Percentiles rank a stretch among this genome's conserved stretches.
These are phyloP conservation scores for Coleophora flavipennella DNA, from an alignment of 2,888 invertebrate species.

Conservation along the genomic window DNA sequence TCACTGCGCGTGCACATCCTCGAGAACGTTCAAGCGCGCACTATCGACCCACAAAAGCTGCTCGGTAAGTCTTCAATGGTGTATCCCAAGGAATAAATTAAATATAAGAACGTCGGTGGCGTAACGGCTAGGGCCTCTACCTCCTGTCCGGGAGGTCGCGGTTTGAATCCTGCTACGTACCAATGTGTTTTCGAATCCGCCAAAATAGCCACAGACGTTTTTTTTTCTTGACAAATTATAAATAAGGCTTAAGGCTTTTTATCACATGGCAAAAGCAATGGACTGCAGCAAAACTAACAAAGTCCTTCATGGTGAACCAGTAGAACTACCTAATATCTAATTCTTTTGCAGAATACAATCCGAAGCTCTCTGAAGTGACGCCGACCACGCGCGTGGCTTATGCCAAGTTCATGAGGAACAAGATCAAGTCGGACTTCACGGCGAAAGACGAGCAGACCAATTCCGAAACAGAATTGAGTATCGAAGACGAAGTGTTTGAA, in stretches of 20 bases:
- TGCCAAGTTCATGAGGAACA: slow-evolving; percentile 88
- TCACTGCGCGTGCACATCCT: slow-evolving; percentile 81
- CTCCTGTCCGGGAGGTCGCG: too few species aligned
- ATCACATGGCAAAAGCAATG: not conserved
- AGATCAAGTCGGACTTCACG: slow-evolving; percentile 73
- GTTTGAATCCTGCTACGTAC: too few species aligned
- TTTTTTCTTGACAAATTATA: too few species aligned
- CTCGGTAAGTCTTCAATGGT: slow-evolving; percentile 66
- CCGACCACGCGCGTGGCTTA: slow-evolving; percentile 87
- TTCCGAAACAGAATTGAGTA: slow-evolving; percentile 29
- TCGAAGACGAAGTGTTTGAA: slow-evolving; percentile 50
- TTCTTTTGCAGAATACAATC: slow-evolving; percentile 80
- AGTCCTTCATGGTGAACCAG: not conserved
- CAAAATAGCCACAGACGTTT: too few species aligned
- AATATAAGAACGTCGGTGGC: too few species aligned
- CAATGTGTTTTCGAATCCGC: too few species aligned
- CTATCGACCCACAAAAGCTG: slow-evolving; percentile 81
- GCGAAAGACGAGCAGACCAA: slow-evolving; percentile 26
- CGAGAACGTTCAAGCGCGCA: slow-evolving; percentile 75
- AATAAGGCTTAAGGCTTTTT: not conserved
- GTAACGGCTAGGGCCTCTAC: too few species aligned
- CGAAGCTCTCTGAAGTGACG: slow-evolving; percentile 81
- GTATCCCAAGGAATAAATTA: too few species aligned
- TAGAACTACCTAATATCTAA: not conserved
- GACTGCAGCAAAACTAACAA: not conserved